Base-by-base conservation (phyloP, 1,140 invertebrate genomes). In the Bombus confusus region DNA sequence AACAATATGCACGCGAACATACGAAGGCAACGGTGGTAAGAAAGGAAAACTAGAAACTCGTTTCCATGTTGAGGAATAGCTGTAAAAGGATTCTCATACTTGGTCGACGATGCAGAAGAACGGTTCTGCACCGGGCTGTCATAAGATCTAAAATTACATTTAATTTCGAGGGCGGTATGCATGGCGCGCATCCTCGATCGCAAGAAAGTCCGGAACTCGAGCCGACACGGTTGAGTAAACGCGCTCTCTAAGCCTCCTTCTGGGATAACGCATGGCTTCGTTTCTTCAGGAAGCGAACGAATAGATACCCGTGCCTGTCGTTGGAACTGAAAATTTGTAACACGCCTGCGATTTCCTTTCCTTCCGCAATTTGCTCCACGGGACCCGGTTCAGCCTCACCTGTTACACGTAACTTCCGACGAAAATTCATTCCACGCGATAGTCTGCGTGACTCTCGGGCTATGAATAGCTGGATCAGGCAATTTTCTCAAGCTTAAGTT, bases 121-220 rank as follows among this genome's bases (percentile, higher is more conserved):
- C 76, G 68, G 28, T 62, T 85, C 52, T 59, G 12, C n/a, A 31
- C 12, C n/a, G 13, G 25, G 22, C 76, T 82, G 77, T 66, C 62
- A 34, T 43, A 52, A n/a, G 62, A 86, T 76, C 64, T 84, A 25
- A 87, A 91, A 91, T 91, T 90, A 85, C 82, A 80, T 85, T 80
- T 83, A 90, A 91, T 90, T 88, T 91, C 76, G 87, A 86, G 82
- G 80, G 52, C 86, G 86, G 68, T 80, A 79, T 85, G 87, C 84
- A 59, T 80, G 64, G 85, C 41, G 83, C 66, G 83, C 66, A 88
- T 87, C 86, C 78, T 72, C 64, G 83, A 80, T 76, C 69, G 76
- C 57, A 90, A 89, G 87, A 90, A 91, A 90, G 90, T 77, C 75
- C 89, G 87, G 90, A 90, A 88, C 87, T 88, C 64, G 74, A 64